phyloP scores from a whole-genome alignment of 1,140 invertebrate genomes.

The Nymphalis io region DNA sequence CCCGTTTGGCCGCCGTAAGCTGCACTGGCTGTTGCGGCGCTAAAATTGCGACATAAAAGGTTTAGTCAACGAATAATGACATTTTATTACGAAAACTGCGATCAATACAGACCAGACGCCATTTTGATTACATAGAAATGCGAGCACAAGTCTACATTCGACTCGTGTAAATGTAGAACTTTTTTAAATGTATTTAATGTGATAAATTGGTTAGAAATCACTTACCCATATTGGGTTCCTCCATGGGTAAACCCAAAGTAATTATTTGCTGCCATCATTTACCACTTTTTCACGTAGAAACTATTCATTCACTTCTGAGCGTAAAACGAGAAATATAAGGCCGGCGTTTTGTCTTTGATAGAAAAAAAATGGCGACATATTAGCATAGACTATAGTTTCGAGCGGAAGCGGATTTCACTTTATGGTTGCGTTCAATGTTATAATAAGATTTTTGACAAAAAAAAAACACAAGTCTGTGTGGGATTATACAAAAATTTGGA shows the following conservation, averaged over 20 bases:
- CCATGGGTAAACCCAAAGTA: slow-evolving; percentile 95
- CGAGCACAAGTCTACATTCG: slow-evolving; percentile 61
- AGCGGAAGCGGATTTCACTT: slow-evolving; percentile 9
- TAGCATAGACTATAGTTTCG: slow-evolving; percentile 45
- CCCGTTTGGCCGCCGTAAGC: slow-evolving; percentile 90
- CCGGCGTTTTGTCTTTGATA: slow-evolving; percentile 75
- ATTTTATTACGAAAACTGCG: slow-evolving; percentile 43
- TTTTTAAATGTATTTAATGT: slow-evolving; percentile 39
- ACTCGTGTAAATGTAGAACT: slow-evolving; percentile 37
- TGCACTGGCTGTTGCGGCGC: slow-evolving; percentile 84
- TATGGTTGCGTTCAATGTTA: slow-evolving; percentile 1
- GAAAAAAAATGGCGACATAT: slow-evolving; percentile 59
- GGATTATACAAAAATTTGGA: too few relatives aligned
- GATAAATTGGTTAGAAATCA: slow-evolving; percentile 48
- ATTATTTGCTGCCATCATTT: slow-evolving; percentile 93
- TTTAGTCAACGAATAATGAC: slow-evolving; percentile 38
- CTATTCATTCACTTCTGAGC: slow-evolving; percentile 67
- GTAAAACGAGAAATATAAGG: slow-evolving; percentile 67
- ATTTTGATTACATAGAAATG: slow-evolving; percentile 73
- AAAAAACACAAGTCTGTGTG: too few relatives aligned
- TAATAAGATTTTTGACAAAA: too few relatives aligned
- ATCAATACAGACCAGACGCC: slow-evolving; percentile 74
- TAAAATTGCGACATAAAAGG: slow-evolving; percentile 55
- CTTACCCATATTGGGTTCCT: slow-evolving; percentile 94
- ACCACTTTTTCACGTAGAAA: slow-evolving; percentile 73